phyloP scores from a whole-genome alignment of 2,888 invertebrate species.

The Drosophila limbata region DNA sequence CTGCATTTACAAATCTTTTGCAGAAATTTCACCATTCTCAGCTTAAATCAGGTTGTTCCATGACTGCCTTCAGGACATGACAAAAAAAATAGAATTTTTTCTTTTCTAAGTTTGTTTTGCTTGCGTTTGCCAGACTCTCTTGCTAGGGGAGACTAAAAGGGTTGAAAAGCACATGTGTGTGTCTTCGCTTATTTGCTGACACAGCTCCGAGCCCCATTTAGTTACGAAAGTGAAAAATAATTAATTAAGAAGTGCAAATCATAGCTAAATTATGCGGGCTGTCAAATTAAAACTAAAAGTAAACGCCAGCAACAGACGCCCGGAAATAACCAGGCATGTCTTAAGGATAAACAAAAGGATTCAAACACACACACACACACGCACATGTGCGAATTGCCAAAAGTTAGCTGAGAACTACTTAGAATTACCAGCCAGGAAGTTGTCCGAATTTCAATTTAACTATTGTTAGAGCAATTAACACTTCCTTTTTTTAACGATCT shows the following conservation, averaged over 20 bases:
- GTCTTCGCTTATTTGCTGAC: constrained; percentile 61
- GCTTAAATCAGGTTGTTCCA: neutral
- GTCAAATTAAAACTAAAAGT: constrained; percentile 69
- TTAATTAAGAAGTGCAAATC: constrained; percentile 80
- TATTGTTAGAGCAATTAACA: constrained; percentile 39
- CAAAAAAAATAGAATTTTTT: constrained; percentile 39
- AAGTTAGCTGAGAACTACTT: constrained; percentile 14
- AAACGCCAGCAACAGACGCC: constrained; percentile 63
- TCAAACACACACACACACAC: constrained; percentile 1
- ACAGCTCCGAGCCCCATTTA: constrained; percentile 63
- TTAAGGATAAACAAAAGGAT: constrained; percentile 49
- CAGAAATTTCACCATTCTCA: constrained; percentile 10
- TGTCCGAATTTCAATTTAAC: constrained; percentile 36
- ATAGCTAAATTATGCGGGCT: constrained; percentile 78
- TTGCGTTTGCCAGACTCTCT: constrained; percentile 17
- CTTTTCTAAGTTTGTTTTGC: constrained; percentile 49
- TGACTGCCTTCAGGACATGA: neutral
- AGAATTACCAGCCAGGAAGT: constrained; percentile 15
- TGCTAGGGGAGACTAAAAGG: constrained; percentile 20
- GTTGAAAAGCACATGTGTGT: constrained; percentile 28
- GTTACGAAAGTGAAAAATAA: constrained; percentile 71
- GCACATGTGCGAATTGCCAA: neutral
- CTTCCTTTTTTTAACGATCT: neutral
- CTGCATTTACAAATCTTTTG: constrained; percentile 40
- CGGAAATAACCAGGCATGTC: constrained; percentile 54